Conservation (phyloP, 2,113 vertebrate species). For the Melospiza georgiana region DNA sequence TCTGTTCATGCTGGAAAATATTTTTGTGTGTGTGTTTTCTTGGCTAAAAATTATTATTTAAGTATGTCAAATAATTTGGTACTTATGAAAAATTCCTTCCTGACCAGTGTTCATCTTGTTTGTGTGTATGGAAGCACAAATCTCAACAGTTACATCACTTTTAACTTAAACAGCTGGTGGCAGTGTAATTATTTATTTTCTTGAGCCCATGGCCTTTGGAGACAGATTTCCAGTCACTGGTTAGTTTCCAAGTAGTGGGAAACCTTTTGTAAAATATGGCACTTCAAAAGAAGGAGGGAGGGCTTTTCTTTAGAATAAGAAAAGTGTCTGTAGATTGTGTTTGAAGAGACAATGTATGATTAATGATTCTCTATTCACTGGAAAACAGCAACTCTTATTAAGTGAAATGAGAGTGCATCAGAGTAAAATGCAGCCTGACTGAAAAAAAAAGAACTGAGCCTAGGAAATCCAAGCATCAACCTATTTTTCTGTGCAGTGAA, state of each 20-base stretch:
- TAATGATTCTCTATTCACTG: constrained; percentile 33
- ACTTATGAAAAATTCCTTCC: background rate
- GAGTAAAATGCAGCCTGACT: background rate
- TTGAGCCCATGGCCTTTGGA: background rate
- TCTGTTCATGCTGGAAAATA: constrained; percentile 7
- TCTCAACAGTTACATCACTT: constrained; percentile 20
- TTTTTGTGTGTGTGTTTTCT: background rate
- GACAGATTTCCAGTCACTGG: background rate
- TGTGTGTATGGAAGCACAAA: background rate
- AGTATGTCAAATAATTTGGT: background rate
- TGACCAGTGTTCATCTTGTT: background rate
- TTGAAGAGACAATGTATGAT: constrained; percentile 43
- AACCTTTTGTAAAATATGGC: constrained; percentile 1
- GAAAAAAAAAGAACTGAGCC: background rate
- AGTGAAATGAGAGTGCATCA: background rate
- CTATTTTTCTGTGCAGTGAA: background rate
- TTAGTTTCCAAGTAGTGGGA: background rate
- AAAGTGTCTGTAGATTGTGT: constrained; percentile 19
- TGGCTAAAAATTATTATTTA: background rate
- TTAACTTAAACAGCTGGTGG: constrained; percentile 8
- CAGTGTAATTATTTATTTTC: constrained; percentile 29
- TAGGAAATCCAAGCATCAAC: background rate
- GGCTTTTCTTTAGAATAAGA: background rate
- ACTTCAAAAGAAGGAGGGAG: background rate
- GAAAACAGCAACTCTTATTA: constrained; percentile 14